Evolutionary conservation across 2,888 invertebrate species (phyloP).

Genomic region (Hybos culiciformis): DNA sequence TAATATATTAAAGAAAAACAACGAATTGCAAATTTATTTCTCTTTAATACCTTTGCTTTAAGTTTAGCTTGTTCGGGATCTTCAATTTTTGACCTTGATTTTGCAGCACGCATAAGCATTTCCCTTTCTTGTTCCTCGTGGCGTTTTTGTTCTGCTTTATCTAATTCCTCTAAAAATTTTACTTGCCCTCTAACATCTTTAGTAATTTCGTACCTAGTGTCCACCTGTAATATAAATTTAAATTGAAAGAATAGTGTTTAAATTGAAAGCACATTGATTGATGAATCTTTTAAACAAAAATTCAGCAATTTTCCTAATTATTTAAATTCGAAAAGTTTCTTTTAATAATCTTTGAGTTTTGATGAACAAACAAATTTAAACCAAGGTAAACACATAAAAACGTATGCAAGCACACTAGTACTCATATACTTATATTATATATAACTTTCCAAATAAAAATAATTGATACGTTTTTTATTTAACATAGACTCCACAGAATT

Average conservation of each 20-base stretch:
- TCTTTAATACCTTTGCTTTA: slow-evolving; percentile 75
- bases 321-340: no score
- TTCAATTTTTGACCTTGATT: slow-evolving; percentile 90
- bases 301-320: no score
- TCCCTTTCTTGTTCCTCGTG: slow-evolving; percentile 94
- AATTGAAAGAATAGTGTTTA: slow-evolving; percentile 3
- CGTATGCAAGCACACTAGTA: neutral
- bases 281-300: no score
- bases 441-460: neutral
- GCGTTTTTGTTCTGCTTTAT: slow-evolving; percentile 81
- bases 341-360: no score
- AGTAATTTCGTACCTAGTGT: slow-evolving; percentile 77
- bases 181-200: slow-evolving; percentile 85
- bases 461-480: slow-evolving; percentile 1
- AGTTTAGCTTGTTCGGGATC: slow-evolving; percentile 96
- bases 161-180: slow-evolving; percentile 92
- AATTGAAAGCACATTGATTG: no score
- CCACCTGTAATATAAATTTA: slow-evolving; percentile 42
- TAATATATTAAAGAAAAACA: neutral
- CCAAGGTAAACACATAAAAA: neutral
- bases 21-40: neutral
- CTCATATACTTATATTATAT: neutral
- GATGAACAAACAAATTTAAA: neutral
- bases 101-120: slow-evolving; percentile 82
- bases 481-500: neutral